Conservation (phyloP, 1,140 invertebrate species). For the Hormaphis cornu region DNA sequence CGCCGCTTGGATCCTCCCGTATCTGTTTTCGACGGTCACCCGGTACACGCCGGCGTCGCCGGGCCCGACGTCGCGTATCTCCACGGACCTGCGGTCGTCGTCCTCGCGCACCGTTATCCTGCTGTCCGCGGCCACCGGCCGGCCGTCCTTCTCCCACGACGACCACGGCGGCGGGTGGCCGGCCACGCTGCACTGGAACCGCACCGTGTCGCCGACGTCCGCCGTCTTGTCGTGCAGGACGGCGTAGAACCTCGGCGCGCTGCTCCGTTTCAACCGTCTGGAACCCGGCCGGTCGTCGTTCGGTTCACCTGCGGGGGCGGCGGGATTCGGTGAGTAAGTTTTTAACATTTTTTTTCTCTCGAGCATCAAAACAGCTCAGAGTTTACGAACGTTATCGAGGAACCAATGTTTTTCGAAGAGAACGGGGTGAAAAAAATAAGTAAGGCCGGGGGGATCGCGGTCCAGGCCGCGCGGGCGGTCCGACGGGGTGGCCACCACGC, state of each 20-base stretch:
- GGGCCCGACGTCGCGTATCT: constrained; percentile 63
- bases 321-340: too few species aligned
- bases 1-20: constrained; percentile 67
- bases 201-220: constrained; percentile 68
- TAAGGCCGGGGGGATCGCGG: too few species aligned
- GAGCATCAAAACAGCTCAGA: too few species aligned
- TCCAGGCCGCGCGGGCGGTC: too few species aligned
- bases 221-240: constrained; percentile 75
- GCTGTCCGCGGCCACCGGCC: constrained; percentile 51
- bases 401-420: too few species aligned
- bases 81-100: constrained; percentile 64
- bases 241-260: constrained; percentile 71
- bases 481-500: too few species aligned
- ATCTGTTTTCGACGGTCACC: constrained; percentile 69
- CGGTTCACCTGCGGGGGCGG: background rate
- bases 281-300: background rate
- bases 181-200: constrained; percentile 68
- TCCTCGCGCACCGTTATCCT: constrained; percentile 61
- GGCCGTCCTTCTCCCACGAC: constrained; percentile 70
- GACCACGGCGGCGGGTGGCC: constrained; percentile 68
- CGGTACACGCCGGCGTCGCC: constrained; percentile 74
- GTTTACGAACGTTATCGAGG: too few species aligned
- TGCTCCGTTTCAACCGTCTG: constrained; percentile 12
- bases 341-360: too few species aligned
- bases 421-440: too few species aligned